These are phyloP conservation scores for Leptatherina wallacei DNA, from an alignment of 2,797 vertebrate genomes.

Conservation along the genomic window DNA sequence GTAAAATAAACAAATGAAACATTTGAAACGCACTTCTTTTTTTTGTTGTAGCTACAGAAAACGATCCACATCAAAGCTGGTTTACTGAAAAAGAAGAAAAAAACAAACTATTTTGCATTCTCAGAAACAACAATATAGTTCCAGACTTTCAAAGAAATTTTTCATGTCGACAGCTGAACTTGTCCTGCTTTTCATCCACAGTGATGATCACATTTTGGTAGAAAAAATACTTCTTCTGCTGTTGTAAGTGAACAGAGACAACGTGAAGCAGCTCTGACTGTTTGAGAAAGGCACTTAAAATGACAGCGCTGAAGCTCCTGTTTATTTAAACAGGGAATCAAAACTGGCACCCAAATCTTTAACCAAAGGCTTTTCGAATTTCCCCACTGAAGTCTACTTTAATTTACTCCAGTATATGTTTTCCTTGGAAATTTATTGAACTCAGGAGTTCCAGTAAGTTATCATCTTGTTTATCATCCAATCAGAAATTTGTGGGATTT, in stretches of 20 bases:
- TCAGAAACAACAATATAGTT: background rate
- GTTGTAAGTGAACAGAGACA: constrained; percentile 13
- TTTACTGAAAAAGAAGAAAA: background rate
- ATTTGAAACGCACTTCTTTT: background rate
- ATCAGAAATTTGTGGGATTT: background rate
- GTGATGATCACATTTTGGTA: background rate
- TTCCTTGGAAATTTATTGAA: background rate
- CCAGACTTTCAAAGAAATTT: background rate
- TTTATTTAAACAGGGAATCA: constrained; percentile 7
- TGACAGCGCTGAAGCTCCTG: constrained; percentile 21
- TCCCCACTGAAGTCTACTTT: background rate
- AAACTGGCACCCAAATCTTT: constrained; percentile 20
- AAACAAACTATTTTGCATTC: constrained; percentile 3
- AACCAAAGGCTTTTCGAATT: constrained; percentile 10
- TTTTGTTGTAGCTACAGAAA: background rate
- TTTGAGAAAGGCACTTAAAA: constrained; percentile 66
- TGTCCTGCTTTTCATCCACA: constrained; percentile 2
- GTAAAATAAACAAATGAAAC: constrained; percentile 25
- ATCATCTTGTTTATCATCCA: background rate
- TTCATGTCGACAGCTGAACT: background rate
- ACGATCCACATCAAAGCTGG: constrained; percentile 5
- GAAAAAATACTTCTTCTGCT: background rate
- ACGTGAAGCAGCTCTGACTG: constrained; percentile 20
- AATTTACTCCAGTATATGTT: background rate
- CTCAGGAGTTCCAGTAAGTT: background rate